Evolutionary conservation across 2,113 vertebrate species (phyloP).

Genomic region (Melanocharis versteri): DNA sequence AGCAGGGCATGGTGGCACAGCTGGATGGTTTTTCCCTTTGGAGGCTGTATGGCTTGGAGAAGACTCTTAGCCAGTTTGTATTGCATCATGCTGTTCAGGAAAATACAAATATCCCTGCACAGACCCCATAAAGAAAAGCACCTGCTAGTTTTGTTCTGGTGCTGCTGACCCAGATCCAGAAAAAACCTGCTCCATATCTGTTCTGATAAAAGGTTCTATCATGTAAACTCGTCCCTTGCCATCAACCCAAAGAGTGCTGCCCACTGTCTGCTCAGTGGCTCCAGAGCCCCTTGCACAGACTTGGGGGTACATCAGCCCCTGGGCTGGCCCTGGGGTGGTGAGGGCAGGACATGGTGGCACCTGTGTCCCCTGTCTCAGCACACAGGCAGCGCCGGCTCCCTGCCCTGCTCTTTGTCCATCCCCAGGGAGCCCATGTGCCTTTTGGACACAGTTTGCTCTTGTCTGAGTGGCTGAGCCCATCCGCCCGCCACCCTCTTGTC

Average conservation of each 20-base stretch:
- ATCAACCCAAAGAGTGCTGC: neutral
- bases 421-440: neutral
- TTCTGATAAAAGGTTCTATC: neutral
- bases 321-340: neutral
- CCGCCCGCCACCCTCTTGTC: fast-evolving
- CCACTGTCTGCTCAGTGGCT: neutral
- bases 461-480: neutral
- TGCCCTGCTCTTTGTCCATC: neutral
- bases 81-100: fast-evolving
- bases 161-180: neutral
- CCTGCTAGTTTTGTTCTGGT: fast-evolving
- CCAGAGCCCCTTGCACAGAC: too few relatives aligned
- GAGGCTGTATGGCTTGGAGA: fast-evolving
- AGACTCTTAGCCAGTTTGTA: neutral
- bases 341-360: neutral
- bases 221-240: neutral
- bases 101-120: neutral
- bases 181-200: neutral
- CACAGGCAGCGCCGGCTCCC: neutral
- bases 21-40: neutral
- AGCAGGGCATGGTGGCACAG: neutral
- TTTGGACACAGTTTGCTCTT: neutral
- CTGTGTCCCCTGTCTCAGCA: neutral
- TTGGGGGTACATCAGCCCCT: neutral
- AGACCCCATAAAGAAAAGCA: neutral